These are phyloP conservation scores for Calonectris borealis DNA, from an alignment of 2,113 vertebrate species.

Conservation along the genomic window DNA sequence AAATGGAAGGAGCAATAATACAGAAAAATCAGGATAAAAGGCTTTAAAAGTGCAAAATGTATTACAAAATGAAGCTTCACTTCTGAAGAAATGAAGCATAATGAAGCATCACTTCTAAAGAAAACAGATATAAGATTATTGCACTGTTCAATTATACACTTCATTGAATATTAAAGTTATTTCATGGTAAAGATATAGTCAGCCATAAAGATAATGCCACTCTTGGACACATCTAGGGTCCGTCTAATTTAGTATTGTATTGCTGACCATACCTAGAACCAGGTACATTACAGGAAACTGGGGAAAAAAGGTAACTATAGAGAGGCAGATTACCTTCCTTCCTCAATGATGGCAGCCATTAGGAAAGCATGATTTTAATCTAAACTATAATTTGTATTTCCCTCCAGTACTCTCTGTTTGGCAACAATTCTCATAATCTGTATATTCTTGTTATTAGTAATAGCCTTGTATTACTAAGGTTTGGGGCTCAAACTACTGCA, in stretches of 20 bases:
- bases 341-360: neutral
- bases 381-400: neutral
- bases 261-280: neutral
- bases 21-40: neutral
- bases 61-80: neutral
- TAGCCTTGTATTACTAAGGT: neutral
- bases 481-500: neutral
- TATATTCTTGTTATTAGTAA: neutral
- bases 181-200: neutral
- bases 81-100: neutral
- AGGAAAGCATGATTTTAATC: neutral
- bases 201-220: neutral
- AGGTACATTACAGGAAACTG: neutral
- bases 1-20: neutral
- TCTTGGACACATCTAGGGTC: neutral
- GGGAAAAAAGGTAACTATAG: neutral
- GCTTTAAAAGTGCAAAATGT: neutral
- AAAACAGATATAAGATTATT: neutral
- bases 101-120: neutral
- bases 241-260: neutral
- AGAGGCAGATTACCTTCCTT: neutral
- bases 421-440: neutral
- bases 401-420: neutral
- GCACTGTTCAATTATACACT: neutral
- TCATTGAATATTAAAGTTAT: neutral